A percentile compares a stretch with the other conserved stretches of the same genome.
Conservation (phyloP, 2,113 vertebrate genomes). For the Pantherophis guttatus region DNA sequence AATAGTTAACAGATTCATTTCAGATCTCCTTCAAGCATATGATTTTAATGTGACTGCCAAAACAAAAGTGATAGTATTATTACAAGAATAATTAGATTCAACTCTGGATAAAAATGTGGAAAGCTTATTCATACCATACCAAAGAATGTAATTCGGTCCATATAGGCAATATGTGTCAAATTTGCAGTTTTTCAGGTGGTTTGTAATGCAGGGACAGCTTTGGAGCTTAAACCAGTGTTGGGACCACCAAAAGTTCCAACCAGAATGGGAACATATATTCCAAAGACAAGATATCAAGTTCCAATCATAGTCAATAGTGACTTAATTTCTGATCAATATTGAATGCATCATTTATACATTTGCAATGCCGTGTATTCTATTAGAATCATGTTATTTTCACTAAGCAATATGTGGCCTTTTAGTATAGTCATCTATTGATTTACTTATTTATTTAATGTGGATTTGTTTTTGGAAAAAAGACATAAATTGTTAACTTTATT, state of each 20-base stretch:
- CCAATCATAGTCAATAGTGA: not conserved
- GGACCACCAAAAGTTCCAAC: not conserved
- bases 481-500: not conserved
- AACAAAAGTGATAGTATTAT: conserved; percentile 1
- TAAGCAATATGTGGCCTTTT: not conserved
- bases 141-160: not conserved
- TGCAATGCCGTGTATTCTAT: not conserved
- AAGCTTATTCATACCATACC: not conserved
- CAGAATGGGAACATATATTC: not conserved
- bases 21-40: conserved; percentile 4
- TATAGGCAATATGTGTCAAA: not conserved
- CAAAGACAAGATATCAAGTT: not conserved
- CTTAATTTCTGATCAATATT: not conserved
- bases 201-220: not conserved
- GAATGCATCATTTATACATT: not conserved
- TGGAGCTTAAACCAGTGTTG: not conserved
- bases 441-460: not conserved
- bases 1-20: conserved; percentile 5
- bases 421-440: not conserved
- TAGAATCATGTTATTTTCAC: not conserved
- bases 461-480: not conserved
- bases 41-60: not conserved
- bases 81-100: conserved; percentile 26
- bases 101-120: conserved; percentile 6
- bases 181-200: not conserved